Percentiles rank a stretch among this genome's conserved stretches.
phyloP scores from a whole-genome alignment of 2,888 invertebrate genomes.

The Chrysodeixis includens region DNA sequence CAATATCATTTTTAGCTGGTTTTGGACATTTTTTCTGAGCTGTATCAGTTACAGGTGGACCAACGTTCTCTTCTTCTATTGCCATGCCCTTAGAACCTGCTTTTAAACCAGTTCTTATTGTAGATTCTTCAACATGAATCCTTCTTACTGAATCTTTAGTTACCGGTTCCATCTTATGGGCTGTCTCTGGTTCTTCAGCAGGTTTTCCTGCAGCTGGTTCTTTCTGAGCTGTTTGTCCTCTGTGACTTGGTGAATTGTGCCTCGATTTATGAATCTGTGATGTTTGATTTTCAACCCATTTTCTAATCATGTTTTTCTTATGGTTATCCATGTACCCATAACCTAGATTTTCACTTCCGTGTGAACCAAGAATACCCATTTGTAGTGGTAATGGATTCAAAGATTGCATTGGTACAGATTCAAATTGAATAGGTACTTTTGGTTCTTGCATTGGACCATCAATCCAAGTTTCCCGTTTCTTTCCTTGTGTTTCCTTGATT shows the following conservation, averaged over 20 bases:
- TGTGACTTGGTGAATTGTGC: conserved; percentile 87
- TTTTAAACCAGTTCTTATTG: conserved; percentile 90
- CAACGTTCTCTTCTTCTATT: conserved; percentile 86
- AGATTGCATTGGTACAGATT: conserved; percentile 90
- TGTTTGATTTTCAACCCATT: conserved; percentile 98
- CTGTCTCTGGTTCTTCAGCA: conserved; percentile 71
- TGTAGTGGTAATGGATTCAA: conserved; percentile 77
- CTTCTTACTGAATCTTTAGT: conserved; percentile 88
- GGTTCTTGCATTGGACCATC: conserved; percentile 96
- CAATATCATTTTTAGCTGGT: conserved; percentile 85
- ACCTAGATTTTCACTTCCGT: conserved; percentile 88
- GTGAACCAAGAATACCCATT: conserved; percentile 80
- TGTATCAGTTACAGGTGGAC: conserved; percentile 71
- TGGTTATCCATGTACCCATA: conserved; percentile 98
- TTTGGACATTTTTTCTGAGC: conserved; percentile 71
- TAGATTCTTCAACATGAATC: conserved; percentile 89
- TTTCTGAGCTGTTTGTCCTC: conserved; percentile 66
- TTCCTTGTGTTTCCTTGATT: conserved; percentile 93
- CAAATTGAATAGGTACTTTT: conserved; percentile 84
- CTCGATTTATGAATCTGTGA: conserved; percentile 93
- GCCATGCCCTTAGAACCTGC: conserved; percentile 84
- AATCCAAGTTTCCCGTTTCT: conserved; percentile 97
- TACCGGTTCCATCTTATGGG: conserved; percentile 83
- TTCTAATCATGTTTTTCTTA: conserved; percentile 97
- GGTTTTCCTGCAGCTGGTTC: conserved; percentile 72